Evolutionary conservation across 2,797 vertebrate species (phyloP).

Genomic region (Phyllotis vaccarum): DNA sequence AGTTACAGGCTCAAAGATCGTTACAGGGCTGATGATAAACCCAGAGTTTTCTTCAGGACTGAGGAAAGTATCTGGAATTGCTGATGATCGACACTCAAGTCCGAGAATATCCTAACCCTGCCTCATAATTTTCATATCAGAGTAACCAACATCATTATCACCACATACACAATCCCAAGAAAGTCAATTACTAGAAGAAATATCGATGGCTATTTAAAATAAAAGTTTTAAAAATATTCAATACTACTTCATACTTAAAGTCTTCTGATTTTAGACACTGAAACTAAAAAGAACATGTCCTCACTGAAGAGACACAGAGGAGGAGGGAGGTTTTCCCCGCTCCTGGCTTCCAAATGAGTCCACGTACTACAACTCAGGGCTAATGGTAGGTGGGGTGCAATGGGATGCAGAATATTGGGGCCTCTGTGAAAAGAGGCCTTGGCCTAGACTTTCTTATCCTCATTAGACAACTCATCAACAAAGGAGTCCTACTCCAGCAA

Average conservation of each 20-base stretch:
- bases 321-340: slow-evolving; percentile 43
- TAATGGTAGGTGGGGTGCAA: slow-evolving; percentile 41
- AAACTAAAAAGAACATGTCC: slow-evolving; percentile 64
- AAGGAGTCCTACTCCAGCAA: slow-evolving; percentile 80
- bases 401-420: slow-evolving; percentile 55
- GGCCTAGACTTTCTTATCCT: slow-evolving; percentile 82
- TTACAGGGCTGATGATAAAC: not conserved
- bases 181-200: slow-evolving; percentile 12
- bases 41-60: not conserved
- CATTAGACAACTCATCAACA: slow-evolving; percentile 79
- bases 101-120: not conserved
- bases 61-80: not conserved
- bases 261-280: slow-evolving; percentile 63
- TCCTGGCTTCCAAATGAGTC: slow-evolving; percentile 66
- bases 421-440: slow-evolving; percentile 78
- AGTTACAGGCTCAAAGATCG: not conserved
- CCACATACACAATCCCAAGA: not conserved
- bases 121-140: slow-evolving; percentile 4
- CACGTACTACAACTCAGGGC: slow-evolving; percentile 72
- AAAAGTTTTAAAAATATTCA: not conserved
- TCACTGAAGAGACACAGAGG: not conserved
- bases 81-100: not conserved
- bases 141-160: not conserved
- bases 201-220: not conserved
- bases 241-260: slow-evolving; percentile 25